Evolutionary conservation across 1,140 invertebrate genomes (phyloP).

Genomic region (Listronotus bonariensis): DNA sequence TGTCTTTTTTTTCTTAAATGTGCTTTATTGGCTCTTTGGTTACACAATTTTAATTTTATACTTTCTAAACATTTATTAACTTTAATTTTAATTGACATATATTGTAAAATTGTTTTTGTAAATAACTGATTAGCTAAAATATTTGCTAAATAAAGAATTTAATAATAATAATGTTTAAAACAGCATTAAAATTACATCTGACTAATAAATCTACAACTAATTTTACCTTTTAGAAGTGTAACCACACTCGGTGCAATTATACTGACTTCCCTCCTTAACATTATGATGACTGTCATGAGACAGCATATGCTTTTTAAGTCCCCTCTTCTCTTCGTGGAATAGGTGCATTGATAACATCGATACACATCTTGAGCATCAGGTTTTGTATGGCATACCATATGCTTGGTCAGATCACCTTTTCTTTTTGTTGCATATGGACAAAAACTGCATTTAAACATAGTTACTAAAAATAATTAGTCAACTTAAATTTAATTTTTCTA

Average conservation of each 20-base stretch:
- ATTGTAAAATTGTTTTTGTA: too few species aligned
- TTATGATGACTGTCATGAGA: background rate
- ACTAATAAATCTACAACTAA: too few species aligned
- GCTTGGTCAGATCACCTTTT: slow-evolving; percentile 38
- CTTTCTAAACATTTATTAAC: too few species aligned
- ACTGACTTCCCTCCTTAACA: background rate
- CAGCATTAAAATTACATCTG: too few species aligned
- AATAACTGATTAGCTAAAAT: too few species aligned
- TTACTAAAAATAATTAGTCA: slow-evolving; percentile 20
- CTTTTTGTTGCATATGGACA: slow-evolving; percentile 38
- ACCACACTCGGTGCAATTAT: slow-evolving; percentile 37
- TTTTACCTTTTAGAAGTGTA: slow-evolving; percentile 36
- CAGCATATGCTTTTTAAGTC: slow-evolving; percentile 29
- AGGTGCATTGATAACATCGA: slow-evolving; percentile 27
- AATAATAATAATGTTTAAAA: too few species aligned
- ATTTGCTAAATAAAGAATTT: too few species aligned
- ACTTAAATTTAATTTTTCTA: background rate
- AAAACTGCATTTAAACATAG: slow-evolving; percentile 29
- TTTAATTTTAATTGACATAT: too few species aligned
- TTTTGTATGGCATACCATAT: slow-evolving; percentile 30
- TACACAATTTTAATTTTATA: too few species aligned
- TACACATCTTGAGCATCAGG: slow-evolving; percentile 5
- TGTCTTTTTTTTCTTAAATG: too few species aligned
- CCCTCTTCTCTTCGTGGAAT: slow-evolving; percentile 11
- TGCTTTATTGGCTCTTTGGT: too few species aligned